These are phyloP conservation scores for Centrocercus urophasianus DNA, from an alignment of 2,113 vertebrate genomes.

Conservation along the genomic window DNA sequence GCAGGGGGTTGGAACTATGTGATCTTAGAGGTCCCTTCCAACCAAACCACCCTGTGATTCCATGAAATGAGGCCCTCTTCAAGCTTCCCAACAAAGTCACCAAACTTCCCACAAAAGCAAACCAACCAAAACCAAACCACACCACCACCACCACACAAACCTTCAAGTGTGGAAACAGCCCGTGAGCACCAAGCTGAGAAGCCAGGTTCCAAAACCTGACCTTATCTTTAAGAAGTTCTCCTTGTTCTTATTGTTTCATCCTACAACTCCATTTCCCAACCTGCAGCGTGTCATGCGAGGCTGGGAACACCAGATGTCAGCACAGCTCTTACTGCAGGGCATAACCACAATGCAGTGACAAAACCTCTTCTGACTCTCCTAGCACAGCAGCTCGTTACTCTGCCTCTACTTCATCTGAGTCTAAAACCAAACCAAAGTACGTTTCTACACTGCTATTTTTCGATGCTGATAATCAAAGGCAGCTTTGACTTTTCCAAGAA, in stretches of 20 bases:
- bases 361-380: not conserved
- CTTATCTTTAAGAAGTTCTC: not conserved
- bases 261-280: not conserved
- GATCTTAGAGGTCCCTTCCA: no score
- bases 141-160: not conserved
- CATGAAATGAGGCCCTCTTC: not conserved
- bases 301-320: conserved; percentile 53
- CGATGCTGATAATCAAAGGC: not conserved
- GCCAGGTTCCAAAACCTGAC: not conserved
- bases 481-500: not conserved
- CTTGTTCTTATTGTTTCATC: no score
- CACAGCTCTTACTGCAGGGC: not conserved
- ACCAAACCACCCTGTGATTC: no score
- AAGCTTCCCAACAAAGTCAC: not conserved
- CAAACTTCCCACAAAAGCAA: not conserved
- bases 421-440: not conserved
- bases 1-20: no score
- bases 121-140: not conserved
- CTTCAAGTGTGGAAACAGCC: not conserved
- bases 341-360: rapidly evolving
- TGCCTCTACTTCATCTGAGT: not conserved
- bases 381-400: not conserved
- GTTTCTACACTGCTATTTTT: not conserved
- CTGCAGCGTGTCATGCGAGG: not conserved
- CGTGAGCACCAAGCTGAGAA: not conserved